Evolutionary conservation across 2,888 invertebrate genomes (phyloP).

Genomic region (Sinopyrophorus schimmeli): DNA sequence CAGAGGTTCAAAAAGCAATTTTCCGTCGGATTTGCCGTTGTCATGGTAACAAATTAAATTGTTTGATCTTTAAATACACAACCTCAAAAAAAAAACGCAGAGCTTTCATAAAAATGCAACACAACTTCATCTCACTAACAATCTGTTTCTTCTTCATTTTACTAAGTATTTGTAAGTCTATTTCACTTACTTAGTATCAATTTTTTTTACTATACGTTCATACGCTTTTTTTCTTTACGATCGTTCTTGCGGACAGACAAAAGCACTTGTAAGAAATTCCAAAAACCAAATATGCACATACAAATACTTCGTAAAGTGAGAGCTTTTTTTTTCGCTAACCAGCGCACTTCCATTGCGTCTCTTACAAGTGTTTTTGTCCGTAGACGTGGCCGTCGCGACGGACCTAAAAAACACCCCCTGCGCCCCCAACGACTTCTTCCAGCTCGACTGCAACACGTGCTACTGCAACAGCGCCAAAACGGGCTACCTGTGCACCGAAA

Average conservation of each 20-base stretch:
- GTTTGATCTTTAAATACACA: too few species aligned
- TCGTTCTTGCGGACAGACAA: too few species aligned
- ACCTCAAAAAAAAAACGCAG: too few species aligned
- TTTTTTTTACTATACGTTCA: slow-evolving; percentile 1
- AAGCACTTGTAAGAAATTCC: slow-evolving; percentile 28
- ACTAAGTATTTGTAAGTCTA: slow-evolving; percentile 37
- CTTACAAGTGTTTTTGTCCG: slow-evolving; percentile 35
- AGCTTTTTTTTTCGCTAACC: background rate
- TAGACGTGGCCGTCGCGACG: slow-evolving; percentile 42
- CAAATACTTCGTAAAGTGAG: slow-evolving; percentile 32
- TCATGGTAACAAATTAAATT: too few species aligned
- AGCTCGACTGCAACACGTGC: slow-evolving; percentile 63
- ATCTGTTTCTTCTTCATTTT: slow-evolving; percentile 18
- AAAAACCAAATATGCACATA: slow-evolving; percentile 10
- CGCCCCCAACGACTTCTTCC: slow-evolving; percentile 60
- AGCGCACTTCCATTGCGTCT: slow-evolving; percentile 2
- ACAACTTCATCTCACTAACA: background rate
- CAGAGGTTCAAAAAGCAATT: too few species aligned
- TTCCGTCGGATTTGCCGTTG: too few species aligned
- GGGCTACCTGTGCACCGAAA: slow-evolving; percentile 60
- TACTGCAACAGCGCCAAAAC: slow-evolving; percentile 61
- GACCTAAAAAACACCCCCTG: slow-evolving; percentile 54
- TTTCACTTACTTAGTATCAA: slow-evolving; percentile 8
- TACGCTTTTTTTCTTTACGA: slow-evolving; percentile 6
- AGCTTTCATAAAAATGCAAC: too few species aligned